Base-by-base conservation (phyloP, 1,140 invertebrate genomes). In the Drosophila grimshawi region DNA sequence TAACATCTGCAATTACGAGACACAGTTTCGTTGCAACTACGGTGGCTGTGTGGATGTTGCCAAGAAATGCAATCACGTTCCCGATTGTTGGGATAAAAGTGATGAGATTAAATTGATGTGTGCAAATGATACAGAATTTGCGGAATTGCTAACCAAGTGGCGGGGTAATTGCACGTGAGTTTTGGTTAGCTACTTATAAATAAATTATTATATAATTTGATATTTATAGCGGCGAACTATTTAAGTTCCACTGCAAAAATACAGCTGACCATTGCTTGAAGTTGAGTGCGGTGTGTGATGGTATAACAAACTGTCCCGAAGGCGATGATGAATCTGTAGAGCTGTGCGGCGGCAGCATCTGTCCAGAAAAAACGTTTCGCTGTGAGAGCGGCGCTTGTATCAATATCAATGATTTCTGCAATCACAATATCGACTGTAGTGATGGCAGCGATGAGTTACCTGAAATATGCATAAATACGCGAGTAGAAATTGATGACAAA, bases 381-480 rank as follows among this genome's bases (percentile, higher is more conserved):
- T 95, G 95, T 70, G 75, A 92, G 3, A 63, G 95, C 64, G 94
- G 95, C 2, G 93, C 93, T 7, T 95, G 95, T 57, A 93, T 95
- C 4, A 82, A 92, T 32, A 91, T 93, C 2, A 92, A 94, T 53
- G 76, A 76, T 0, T 88, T 92, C 29, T 95, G 95, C 74, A 93
- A 97, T 90, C 93, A 93, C 0, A 75, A 92, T 2, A 81, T 91
- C 45, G 94, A 97, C 64, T 97, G 96, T 81, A 35, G 92, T 0
- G 95, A 96, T 80, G 93, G 94, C 30, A 96, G 95, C 3, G 96
- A 97, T 91, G 96, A 97, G 39, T n/a, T 69, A 3, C 27, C 48
- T 5, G 33, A 29, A 1, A 37, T 78, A 27, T 78, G 76, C 32
- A 1, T 37, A 0, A 5, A 52, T 11, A 10, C 0, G 5, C 5